Percentiles rank a stretch among this genome's conserved stretches.
phyloP scores from a whole-genome alignment of 2,113 vertebrate genomes.

The Montifringilla adamsi region DNA sequence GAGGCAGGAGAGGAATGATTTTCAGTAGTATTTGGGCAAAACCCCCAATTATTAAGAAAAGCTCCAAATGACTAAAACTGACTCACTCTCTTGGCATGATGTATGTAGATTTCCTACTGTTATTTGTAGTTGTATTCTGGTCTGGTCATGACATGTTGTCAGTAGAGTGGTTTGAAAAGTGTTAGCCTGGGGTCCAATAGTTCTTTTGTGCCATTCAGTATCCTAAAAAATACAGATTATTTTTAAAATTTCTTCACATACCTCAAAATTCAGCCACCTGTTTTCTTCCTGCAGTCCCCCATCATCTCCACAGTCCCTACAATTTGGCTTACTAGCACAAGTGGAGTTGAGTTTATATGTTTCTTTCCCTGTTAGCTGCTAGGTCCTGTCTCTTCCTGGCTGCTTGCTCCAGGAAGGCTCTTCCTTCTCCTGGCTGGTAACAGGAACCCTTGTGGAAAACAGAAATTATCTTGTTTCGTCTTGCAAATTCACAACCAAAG shows the following conservation, averaged over 20 bases:
- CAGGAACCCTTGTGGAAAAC: background rate
- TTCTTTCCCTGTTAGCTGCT: background rate
- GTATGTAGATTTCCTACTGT: background rate
- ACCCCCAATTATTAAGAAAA: background rate
- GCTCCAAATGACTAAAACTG: background rate
- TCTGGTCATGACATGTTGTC: constrained; percentile 28
- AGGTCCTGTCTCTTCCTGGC: background rate
- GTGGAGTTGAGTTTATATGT: background rate
- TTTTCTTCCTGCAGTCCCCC: background rate
- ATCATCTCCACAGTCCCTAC: background rate
- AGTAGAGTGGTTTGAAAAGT: background rate
- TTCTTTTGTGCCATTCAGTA: background rate
- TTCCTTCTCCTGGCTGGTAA: background rate
- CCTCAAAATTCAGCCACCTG: background rate
- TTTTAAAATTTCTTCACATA: background rate
- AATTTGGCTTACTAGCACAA: background rate
- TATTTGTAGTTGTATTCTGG: constrained; percentile 27
- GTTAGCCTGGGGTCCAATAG: constrained; percentile 21
- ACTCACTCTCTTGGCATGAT: background rate
- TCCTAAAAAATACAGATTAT: background rate
- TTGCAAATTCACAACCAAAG: background rate
- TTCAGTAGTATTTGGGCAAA: constrained; percentile 15
- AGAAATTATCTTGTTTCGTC: background rate
- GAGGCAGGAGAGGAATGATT: background rate
- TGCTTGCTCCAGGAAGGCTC: background rate